Percentiles rank a stretch among this genome's conserved stretches.
These are phyloP conservation scores for Burhinus bistriatus DNA, from an alignment of 2,113 vertebrate genomes.

Conservation along the genomic window DNA sequence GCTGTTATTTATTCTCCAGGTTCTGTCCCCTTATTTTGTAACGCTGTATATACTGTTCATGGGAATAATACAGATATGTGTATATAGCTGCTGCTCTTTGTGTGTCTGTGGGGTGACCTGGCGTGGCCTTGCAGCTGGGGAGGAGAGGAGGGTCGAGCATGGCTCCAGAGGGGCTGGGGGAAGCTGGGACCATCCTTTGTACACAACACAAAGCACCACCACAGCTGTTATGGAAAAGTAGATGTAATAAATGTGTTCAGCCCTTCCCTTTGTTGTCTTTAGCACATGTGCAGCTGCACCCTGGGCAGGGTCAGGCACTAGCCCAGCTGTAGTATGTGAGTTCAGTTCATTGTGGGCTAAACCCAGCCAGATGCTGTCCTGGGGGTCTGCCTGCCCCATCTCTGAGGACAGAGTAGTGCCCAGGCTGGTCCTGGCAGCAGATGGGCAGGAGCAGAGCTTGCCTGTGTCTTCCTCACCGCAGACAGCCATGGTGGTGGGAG, in stretches of 20 bases:
- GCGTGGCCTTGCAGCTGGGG: too few species aligned
- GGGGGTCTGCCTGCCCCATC: too few species aligned
- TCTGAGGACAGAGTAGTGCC: fast-evolving
- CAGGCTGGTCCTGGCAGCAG: background rate
- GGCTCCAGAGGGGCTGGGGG: fast-evolving
- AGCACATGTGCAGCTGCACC: fast-evolving
- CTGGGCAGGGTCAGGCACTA: background rate
- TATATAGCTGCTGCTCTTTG: fast-evolving
- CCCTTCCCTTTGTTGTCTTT: fast-evolving
- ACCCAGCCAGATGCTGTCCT: fast-evolving
- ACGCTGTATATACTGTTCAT: background rate
- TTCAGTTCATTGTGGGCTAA: background rate
- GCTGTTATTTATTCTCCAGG: background rate
- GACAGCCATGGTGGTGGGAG: fast-evolving
- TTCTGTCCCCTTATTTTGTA: background rate
- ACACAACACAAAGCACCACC: background rate
- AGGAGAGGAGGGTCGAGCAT: fast-evolving
- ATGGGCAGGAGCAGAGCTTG: fast-evolving
- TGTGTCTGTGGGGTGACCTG: background rate
- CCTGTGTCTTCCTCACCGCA: background rate
- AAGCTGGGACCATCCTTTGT: fast-evolving
- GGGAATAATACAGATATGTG: background rate
- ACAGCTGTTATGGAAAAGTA: fast-evolving
- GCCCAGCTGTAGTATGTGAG: fast-evolving
- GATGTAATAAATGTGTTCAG: background rate